Base-by-base conservation (phyloP, 2,888 invertebrate genomes). In the Phytoseiulus persimilis region DNA sequence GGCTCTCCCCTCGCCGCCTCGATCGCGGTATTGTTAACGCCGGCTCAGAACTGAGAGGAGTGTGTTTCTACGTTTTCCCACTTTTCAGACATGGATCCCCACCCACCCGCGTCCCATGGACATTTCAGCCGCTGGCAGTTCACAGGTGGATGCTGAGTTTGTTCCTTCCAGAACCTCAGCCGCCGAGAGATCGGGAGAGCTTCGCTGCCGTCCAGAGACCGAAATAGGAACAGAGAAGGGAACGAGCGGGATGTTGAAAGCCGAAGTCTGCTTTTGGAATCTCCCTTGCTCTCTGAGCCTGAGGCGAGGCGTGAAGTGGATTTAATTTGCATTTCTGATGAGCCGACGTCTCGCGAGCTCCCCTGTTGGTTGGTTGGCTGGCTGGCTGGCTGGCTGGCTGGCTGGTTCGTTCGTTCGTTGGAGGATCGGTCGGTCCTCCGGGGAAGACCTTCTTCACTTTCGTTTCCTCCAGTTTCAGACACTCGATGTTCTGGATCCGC, bases 221-320 rank as follows among this genome's bases (percentile, higher is more conserved):
- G 23, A 65, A 28, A 28, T 23, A 65, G 65, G 65, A 65, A 65
- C 28, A 65, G 65, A 65, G 65, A 65, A 14, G 23, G 28, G 18
- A 65, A 65, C 65, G 65, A 65, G 65, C 14, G 65, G 18, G 18
- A 65, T 65, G 65, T 65, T 65, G 65, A 65, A 65, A 65, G 65
- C 65, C 65, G 28, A 28, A 65, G 65, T 23, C 65, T 65, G 65
- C 65, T 65, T 65, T 23, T 65, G 65, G 65, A 65, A 65, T 28
- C 65, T 65, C 65, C 18, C 65, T 65, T 2, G 65, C 65, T 65
- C 65, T 65, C 28, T 28, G 18, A 65, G 65, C 65, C 65, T 28
- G 65, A 65, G 65, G 65, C 65, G 65, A 65, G 65, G 65, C 65
- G 65, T 65, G 65, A 65, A 65, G 65, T 65, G 65, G 65, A 65